Percentiles rank a stretch among this genome's conserved stretches.
Conservation (phyloP, 2,797 vertebrate genomes). For the Falco berigora region DNA sequence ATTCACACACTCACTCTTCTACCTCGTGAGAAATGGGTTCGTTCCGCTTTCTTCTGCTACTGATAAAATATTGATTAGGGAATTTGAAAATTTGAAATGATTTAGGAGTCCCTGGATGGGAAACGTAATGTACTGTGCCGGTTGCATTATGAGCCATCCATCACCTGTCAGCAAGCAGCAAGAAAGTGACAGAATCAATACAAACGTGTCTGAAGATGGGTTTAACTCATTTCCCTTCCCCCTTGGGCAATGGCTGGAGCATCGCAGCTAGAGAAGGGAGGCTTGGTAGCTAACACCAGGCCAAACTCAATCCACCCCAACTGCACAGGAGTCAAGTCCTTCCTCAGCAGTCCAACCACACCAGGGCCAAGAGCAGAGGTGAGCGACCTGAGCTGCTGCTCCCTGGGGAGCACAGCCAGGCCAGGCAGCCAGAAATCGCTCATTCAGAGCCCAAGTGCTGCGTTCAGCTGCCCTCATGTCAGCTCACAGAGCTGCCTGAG, state of each 20-base stretch:
- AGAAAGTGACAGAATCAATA: slow-evolving; percentile 78
- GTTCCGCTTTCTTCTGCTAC: slow-evolving; percentile 64
- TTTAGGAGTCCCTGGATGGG: slow-evolving; percentile 73
- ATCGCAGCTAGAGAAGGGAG: not conserved
- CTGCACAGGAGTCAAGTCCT: not conserved
- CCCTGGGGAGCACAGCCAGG: not conserved
- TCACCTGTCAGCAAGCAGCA: slow-evolving; percentile 76
- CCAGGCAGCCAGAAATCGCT: not conserved
- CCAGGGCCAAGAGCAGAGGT: not conserved
- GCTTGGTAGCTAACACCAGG: not conserved
- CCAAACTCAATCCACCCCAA: not conserved
- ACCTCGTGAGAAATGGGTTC: slow-evolving; percentile 49
- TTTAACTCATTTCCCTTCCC: slow-evolving; percentile 74
- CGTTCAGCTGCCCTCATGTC: accelerated
- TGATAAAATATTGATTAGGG: slow-evolving; percentile 81
- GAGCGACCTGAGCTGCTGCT: not conserved
- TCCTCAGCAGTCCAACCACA: not conserved
- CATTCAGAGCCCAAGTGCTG: not conserved
- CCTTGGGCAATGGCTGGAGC: slow-evolving; percentile 9
- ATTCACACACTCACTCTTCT: not conserved
- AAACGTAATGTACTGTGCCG: slow-evolving; percentile 74
- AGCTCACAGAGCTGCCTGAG: not conserved
- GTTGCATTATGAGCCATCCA: slow-evolving; percentile 71
- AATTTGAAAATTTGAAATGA: slow-evolving; percentile 79
- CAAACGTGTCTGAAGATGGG: slow-evolving; percentile 73